phyloP scores from a whole-genome alignment of 2,888 invertebrate species.

The Cephus runcator region DNA sequence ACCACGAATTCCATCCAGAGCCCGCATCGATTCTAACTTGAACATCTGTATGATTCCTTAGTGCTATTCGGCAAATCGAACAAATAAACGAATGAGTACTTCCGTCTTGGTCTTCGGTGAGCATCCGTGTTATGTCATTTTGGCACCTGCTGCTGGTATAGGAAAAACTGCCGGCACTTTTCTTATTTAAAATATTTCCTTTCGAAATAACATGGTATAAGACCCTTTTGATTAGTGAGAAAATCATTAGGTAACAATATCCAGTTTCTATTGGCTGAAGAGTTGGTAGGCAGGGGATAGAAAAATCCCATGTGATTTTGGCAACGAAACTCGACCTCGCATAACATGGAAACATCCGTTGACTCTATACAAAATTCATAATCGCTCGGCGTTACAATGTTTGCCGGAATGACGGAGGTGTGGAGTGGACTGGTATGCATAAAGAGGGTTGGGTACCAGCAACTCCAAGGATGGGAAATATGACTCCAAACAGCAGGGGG shows the following conservation, averaged over 20 bases:
- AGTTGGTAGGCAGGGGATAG: not conserved
- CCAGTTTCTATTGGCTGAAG: not conserved
- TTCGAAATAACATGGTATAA: not conserved
- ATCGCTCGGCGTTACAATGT: conserved; percentile 53
- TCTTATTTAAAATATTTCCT: not conserved
- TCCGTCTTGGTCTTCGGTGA: not conserved
- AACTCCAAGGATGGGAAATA: conserved; percentile 33
- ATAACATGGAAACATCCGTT: not conserved
- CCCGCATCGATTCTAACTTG: conserved; percentile 32
- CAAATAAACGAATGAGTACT: not conserved
- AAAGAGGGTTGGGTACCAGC: conserved; percentile 25
- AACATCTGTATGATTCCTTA: conserved; percentile 25
- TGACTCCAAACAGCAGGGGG: conserved; percentile 35
- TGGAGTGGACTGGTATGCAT: conserved; percentile 37
- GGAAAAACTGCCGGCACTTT: not conserved
- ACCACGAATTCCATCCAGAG: conserved; percentile 27
- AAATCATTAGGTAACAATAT: not conserved
- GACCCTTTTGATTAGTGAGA: not conserved
- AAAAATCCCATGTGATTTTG: not conserved
- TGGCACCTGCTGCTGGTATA: not conserved
- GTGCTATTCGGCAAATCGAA: not conserved
- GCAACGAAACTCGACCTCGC: not conserved
- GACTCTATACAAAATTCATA: conserved; percentile 53
- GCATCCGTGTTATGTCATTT: not conserved
- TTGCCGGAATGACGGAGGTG: conserved; percentile 39